Conservation (phyloP, 2,113 vertebrate genomes). For the Labrus mixtus region DNA sequence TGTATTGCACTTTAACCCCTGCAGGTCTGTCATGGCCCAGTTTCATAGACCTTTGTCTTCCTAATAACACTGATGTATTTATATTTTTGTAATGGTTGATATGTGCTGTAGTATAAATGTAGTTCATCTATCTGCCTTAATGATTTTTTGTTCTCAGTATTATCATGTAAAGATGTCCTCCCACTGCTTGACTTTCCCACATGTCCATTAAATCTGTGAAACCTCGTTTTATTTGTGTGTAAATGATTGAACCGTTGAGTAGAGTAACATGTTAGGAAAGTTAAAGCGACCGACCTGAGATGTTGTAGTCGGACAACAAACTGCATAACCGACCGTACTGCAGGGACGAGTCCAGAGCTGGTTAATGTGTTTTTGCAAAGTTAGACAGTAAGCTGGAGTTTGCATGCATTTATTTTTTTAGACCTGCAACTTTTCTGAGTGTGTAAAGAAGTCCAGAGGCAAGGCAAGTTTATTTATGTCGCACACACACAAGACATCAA, state of each 20-base stretch:
- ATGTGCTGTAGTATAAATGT: not conserved
- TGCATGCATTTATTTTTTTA: too few species aligned
- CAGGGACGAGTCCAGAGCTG: too few species aligned
- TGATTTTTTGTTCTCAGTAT: not conserved
- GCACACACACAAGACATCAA: too few species aligned
- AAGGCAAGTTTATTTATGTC: too few species aligned
- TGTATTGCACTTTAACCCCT: constrained; percentile 66
- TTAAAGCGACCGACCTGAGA: not conserved
- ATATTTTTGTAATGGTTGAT: constrained; percentile 1
- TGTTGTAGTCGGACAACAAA: not conserved
- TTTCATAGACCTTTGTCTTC: not conserved
- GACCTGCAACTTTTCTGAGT: too few species aligned
- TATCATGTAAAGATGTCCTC: not conserved
- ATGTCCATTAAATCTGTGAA: not conserved
- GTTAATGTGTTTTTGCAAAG: too few species aligned
- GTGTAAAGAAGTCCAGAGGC: too few species aligned
- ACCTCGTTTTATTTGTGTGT: not conserved
- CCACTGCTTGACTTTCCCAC: not conserved
- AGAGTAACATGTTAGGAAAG: too few species aligned
- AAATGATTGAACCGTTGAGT: not conserved
- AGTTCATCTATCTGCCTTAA: constrained; percentile 15
- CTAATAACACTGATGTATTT: constrained; percentile 14
- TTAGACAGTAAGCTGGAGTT: too few species aligned
- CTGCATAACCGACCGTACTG: not conserved
- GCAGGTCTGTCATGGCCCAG: not conserved